Evolutionary conservation across 2,888 invertebrate genomes (phyloP), one percentile per base, ranked within the genome.

Genomic region (Chrysotoxum bicinctum): DNA sequence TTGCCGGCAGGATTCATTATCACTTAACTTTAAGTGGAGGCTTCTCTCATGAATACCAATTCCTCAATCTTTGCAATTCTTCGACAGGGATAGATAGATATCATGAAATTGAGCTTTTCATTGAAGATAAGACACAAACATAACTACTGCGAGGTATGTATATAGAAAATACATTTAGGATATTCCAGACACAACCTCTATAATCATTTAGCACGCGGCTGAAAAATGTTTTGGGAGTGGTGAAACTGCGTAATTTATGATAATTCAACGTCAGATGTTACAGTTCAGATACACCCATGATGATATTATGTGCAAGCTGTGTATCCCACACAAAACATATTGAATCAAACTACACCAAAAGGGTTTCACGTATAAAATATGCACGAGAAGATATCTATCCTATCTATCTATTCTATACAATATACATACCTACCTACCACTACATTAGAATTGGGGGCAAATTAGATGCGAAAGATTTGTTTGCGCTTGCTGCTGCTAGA

Each of bases 231-330:
- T 19, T 64, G 32, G 52, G 70, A 66, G 48, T 50, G 58, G 66
- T 66, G 66, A 68, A 79, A 73, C 26, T 58, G 79, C 88, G 88
- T 89, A 90, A 90, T 90, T 90, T 90, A 90, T 90, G 90, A 89
- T 90, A 90, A 90, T 90, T 90, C 89, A 88, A 90, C 90, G 90
- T 90, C 90, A 90, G 90, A 90, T 90, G 90, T 89, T 90, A 90
- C 89, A 89, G 89, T 89, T 90, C 89, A 88, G 88, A 87, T 87
- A 69, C 74, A 74, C 54, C 68, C 74, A 80, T 68, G 73, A 58
- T 72, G 58, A 32, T 58, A 58, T 58, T 58, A 48, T 40, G 43
- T 52, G 74, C 66, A 66, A 66, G 66, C 66, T 54, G 54, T 75
- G 32, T 66, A 68, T 66, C 66, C 66, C 52, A 32, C 66, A 88